Evolutionary conservation across 2,113 vertebrate genomes (phyloP).

Genomic region (Pagrus major): DNA sequence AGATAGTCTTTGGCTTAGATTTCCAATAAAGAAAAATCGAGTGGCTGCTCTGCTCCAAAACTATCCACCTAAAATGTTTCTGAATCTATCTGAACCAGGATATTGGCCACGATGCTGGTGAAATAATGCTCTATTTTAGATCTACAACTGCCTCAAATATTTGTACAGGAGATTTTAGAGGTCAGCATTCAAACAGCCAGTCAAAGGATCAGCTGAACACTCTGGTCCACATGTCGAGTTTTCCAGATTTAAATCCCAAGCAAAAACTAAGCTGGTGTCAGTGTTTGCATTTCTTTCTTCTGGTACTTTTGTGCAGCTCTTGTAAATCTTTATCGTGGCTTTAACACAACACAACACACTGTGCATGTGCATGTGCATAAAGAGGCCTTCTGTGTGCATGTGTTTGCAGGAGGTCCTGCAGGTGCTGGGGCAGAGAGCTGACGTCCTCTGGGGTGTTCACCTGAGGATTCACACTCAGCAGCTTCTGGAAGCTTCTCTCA

Average conservation of each 20-base stretch:
- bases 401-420: constrained; percentile 71
- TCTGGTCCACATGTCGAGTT: neutral
- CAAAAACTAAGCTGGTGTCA: neutral
- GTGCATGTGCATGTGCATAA: neutral
- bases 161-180: neutral
- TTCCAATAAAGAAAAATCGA: neutral
- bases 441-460: constrained; percentile 80
- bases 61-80: neutral
- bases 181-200: no score
- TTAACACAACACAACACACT: neutral
- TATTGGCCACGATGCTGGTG: neutral
- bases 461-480: constrained; percentile 73
- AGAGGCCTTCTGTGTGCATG: neutral
- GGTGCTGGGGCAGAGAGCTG: constrained; percentile 51
- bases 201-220: neutral
- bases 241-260: neutral
- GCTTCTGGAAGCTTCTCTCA: constrained; percentile 78
- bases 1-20: neutral
- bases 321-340: neutral
- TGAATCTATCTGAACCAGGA: neutral
- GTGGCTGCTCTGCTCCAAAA: neutral
- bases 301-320: neutral
- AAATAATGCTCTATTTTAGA: neutral
- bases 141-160: neutral
- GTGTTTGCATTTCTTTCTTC: neutral